Evolutionary conservation across 2,113 vertebrate genomes (phyloP), one percentile per base, ranked within the genome.

Genomic region (Salvelinus alpinus): DNA sequence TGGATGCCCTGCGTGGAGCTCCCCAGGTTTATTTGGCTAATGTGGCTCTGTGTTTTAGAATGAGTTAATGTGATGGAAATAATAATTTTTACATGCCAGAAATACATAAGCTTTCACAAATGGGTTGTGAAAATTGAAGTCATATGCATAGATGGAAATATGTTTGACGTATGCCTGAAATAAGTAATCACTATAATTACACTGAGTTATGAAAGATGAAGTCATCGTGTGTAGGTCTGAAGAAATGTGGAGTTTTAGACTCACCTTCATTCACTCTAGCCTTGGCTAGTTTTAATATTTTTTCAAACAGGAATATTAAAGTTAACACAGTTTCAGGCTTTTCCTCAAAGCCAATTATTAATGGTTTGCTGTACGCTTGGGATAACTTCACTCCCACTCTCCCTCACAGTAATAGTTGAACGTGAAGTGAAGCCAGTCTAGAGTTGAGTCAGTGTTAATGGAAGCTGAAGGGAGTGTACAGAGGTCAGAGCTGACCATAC

Each of bases 251-350:
- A 64, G 68, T 59, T 73, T 62, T 38, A 70, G 3, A 18, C 16
- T 78, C 60, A 74, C 44, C 74, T 77, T 72, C 62, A 71, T 72
- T 84, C 67, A 3, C 14, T 77, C 48, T n/a, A 13, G 51, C 4
- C 47, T 67, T 60, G 14, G 57, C 38, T 7, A 27, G 29, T 31
- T 47, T 5, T 70, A 80, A 82, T 12, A 77, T 78, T 82, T 76
- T 82, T 60, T 80, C 4, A 81, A 77, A n/a, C 60, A 34, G 65
- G 64, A 64, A 20, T 18, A 22, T 24, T 65, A 13, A 2, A 64
- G 48, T 62, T 62, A 48, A 29, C 29, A 25, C 71, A 25, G 27
- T 47, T 29, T 77, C n/a, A 34, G 59, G 70, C 70, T 77, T n/a
- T 22, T 22, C 59, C n/a, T n/a, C 18, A n/a, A 6, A 64, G 34